Percentiles rank a stretch among this genome's conserved stretches.
Conservation (phyloP, 2,113 vertebrate species). For the Grus americana region DNA sequence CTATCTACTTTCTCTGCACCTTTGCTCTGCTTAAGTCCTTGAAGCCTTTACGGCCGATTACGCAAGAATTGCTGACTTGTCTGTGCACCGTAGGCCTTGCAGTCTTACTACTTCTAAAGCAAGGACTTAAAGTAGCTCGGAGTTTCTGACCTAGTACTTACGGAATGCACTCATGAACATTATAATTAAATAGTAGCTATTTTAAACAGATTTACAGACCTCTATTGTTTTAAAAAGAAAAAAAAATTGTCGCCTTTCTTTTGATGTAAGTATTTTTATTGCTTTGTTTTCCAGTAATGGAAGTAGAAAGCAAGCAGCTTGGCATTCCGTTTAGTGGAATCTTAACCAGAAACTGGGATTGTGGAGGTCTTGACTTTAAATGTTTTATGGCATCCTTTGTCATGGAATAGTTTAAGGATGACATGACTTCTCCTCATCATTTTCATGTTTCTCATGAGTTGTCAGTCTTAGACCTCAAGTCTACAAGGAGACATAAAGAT, state of each 20-base stretch:
- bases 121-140: not conserved
- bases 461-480: not conserved
- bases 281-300: not conserved
- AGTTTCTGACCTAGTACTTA: not conserved
- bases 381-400: not conserved
- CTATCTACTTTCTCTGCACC: not conserved
- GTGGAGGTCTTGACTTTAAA: not conserved
- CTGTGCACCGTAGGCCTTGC: not conserved
- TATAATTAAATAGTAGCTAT: not conserved
- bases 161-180: not conserved
- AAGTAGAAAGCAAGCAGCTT: not conserved
- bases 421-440: not conserved
- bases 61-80: not conserved
- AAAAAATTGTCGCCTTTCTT: not conserved
- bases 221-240: not conserved
- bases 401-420: not conserved
- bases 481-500: not conserved
- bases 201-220: not conserved
- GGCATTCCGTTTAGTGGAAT: not conserved
- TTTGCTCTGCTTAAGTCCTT: not conserved
- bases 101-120: not conserved
- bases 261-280: not conserved
- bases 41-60: accelerated
- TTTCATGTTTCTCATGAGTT: not conserved
- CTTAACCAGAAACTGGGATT: not conserved